Conservation (phyloP, 2,797 vertebrate species). For the Clarias platycephalus region DNA sequence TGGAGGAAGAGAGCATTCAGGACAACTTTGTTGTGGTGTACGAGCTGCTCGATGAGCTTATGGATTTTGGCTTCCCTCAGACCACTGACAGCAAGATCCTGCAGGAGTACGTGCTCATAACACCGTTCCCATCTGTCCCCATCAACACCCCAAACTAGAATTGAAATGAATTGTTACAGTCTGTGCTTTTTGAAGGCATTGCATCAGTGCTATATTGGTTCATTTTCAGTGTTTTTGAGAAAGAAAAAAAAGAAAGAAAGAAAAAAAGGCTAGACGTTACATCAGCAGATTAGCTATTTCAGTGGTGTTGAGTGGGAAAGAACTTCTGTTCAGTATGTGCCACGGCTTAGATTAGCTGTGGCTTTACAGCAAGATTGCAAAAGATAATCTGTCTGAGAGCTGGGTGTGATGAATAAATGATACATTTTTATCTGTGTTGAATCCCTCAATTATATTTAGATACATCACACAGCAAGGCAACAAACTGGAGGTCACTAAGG, state of each 20-base stretch:
- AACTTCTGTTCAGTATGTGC: not conserved
- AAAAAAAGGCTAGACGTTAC: not conserved
- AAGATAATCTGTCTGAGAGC: not conserved
- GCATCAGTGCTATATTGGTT: not conserved
- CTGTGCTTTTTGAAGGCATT: not conserved
- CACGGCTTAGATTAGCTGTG: not conserved
- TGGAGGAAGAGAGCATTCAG: constrained; percentile 92
- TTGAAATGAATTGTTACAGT: not conserved
- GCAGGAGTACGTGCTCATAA: constrained; percentile 79
- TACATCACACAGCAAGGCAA: constrained; percentile 91
- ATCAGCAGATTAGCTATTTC: constrained; percentile 4
- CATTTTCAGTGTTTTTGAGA: not conserved
- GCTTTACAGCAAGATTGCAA: not conserved
- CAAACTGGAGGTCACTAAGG: constrained; percentile 85
- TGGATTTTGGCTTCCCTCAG: constrained; percentile 97
- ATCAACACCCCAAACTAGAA: constrained; percentile 9
- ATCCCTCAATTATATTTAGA: constrained; percentile 64
- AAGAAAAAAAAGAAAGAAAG: not conserved
- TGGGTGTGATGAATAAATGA: not conserved
- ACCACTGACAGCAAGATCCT: constrained; percentile 95
- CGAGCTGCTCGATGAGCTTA: constrained; percentile 91
- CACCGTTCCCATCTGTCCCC: not conserved
- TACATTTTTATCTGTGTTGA: not conserved
- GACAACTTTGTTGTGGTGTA: constrained; percentile 96
- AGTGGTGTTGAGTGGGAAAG: not conserved